These are phyloP conservation scores for Erynnis tages DNA, from an alignment of 2,888 invertebrate genomes.

Conservation along the genomic window DNA sequence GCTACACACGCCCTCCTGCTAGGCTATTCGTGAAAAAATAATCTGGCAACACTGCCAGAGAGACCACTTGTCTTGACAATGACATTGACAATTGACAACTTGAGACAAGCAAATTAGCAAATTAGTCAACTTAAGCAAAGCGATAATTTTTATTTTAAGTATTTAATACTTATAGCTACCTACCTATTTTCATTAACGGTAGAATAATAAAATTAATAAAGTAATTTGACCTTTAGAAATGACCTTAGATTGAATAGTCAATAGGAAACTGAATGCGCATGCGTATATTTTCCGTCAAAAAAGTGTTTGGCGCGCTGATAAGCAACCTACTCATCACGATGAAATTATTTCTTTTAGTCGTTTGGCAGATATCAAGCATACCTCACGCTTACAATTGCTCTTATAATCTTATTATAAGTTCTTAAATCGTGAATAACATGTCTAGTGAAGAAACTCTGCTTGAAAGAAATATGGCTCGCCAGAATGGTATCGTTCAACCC, in stretches of 20 bases:
- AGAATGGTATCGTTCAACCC: conserved; percentile 94
- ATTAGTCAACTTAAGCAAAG: no score
- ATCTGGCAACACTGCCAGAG: no score
- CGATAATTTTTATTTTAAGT: no score
- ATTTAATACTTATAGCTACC: no score
- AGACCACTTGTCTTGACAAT: no score
- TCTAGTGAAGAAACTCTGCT: conserved; percentile 56
- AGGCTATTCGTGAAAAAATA: no score
- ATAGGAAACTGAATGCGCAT: conserved; percentile 62
- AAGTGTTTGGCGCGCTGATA: conserved; percentile 76
- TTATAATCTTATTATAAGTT: conserved; percentile 29
- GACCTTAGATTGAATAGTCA: conserved; percentile 58
- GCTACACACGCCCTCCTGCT: no score
- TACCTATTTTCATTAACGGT: no score
- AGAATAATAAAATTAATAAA: conserved; percentile 10
- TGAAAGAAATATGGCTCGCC: conserved; percentile 77
- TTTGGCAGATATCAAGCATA: conserved; percentile 55
- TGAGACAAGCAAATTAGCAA: no score
- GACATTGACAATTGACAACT: no score
- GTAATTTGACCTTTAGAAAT: conserved; percentile 56
- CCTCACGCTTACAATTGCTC: conserved; percentile 50
- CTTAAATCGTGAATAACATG: conserved; percentile 52
- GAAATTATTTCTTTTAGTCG: conserved; percentile 73
- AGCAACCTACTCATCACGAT: conserved; percentile 60
- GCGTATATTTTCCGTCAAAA: conserved; percentile 62